phyloP scores from a whole-genome alignment of 2,797 vertebrate species.

The Chiroxiphia lanceolata region DNA sequence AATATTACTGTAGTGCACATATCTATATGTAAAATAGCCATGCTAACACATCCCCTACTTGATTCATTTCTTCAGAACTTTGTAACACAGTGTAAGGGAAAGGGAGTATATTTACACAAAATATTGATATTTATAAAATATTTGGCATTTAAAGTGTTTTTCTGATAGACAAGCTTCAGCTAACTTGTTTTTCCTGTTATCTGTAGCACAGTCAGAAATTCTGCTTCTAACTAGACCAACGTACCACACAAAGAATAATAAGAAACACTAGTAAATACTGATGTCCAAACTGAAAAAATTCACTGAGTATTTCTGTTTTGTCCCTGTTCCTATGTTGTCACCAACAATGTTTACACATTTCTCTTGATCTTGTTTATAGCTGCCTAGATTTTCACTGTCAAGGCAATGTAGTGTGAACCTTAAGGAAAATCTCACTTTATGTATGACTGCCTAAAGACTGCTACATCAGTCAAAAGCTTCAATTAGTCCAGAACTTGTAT shows the following conservation, averaged over 20 bases:
- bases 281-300: constrained; percentile 29
- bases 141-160: background rate
- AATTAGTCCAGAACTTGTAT: constrained; percentile 41
- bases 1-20: background rate
- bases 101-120: background rate
- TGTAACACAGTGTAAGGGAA: background rate
- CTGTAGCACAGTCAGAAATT: background rate
- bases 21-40: background rate
- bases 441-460: background rate
- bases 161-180: constrained; percentile 5
- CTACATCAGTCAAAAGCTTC: background rate
- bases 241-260: constrained; percentile 2
- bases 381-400: constrained; percentile 43
- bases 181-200: background rate
- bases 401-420: constrained; percentile 6
- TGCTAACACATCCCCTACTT: background rate
- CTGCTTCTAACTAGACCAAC: constrained; percentile 7
- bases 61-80: background rate
- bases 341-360: constrained; percentile 16
- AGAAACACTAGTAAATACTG: constrained; percentile 25
- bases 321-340: background rate
- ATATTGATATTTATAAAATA: background rate
- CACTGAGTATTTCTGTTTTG: constrained; percentile 7
- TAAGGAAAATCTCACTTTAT: constrained; percentile 30
- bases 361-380: constrained; percentile 56